phyloP scores from a whole-genome alignment of 1,140 invertebrate species.

The Panagrolaimus sp. region DNA sequence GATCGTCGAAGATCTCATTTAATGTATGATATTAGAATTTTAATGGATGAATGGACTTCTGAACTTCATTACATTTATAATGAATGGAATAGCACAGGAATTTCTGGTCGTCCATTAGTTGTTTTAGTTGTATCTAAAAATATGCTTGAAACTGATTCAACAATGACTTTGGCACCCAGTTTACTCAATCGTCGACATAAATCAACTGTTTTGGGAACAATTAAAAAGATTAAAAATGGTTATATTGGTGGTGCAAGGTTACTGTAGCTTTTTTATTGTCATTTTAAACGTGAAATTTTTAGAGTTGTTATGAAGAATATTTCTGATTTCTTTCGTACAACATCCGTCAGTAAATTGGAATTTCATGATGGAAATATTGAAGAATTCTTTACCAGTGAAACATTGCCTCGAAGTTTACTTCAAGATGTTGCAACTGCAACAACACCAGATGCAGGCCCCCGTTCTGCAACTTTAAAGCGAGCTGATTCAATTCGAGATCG shows the following conservation, averaged over 20 bases:
- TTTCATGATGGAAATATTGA: constrained; percentile 48
- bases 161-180: constrained; percentile 6
- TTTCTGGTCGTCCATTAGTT: constrained; percentile 80
- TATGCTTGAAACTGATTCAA: constrained; percentile 75
- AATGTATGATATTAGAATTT: constrained; percentile 87
- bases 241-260: constrained; percentile 90
- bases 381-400: constrained; percentile 37
- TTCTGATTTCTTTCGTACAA: constrained; percentile 57
- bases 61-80: constrained; percentile 93
- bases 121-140: constrained; percentile 79
- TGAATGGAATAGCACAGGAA: constrained; percentile 76
- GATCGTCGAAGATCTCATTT: constrained; percentile 92
- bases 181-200: constrained; percentile 45
- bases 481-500: constrained; percentile 55
- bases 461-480: constrained; percentile 34
- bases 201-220: constrained; percentile 86
- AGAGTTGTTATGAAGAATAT: constrained; percentile 60
- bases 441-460: constrained; percentile 15
- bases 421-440: constrained; percentile 25
- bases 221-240: constrained; percentile 95
- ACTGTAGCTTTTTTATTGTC: background rate
- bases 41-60: constrained; percentile 92
- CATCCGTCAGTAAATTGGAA: constrained; percentile 58
- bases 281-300: constrained; percentile 21
- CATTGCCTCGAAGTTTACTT: constrained; percentile 35